Evolutionary conservation across 2,113 vertebrate genomes (phyloP), one percentile per base, ranked within the genome.

Genomic region (Saguinus imperator): DNA sequence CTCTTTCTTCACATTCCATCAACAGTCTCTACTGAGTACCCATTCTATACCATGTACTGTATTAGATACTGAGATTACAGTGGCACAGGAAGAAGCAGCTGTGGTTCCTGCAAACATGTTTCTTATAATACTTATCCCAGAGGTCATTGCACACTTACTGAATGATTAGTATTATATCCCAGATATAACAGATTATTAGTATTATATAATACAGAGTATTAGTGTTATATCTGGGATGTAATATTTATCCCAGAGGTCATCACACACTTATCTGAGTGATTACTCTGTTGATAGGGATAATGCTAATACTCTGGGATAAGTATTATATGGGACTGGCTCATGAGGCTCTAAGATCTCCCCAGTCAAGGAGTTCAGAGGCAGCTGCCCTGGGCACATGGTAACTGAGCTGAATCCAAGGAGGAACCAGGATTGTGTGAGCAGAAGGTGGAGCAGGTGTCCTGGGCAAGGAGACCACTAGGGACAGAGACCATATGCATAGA

Each of bases 241-340:
- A 52, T 52, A 52, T 14, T 52, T 52, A 52, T 52, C 50, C 50
- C 50, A 52, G 50, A 52, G 13, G 50, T 52, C 50, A 52, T 52
- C 50, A 2, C 50, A 5, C 50, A 52, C 3, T 52, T 16, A 52
- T 5, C 50, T 52, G 50, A 52, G 50, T 52, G 50, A 52, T 52
- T 52, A 52, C 50, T 16, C 50, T 52, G 50, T 16, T 52, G 50
- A 16, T 52, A 52, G 50, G 14, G 50, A 16, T 52, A 52, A 16
- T 16, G 14, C 50, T 52, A 52, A 52, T 52, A 52, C 50, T 52
- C 7, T 14, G 11, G 32, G 57, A 45, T 68, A 37, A 52, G 32
- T 79, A 1, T 52, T 72, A 5, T 21, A 1, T 9, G n/a, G 25
- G 21, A 45, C 16, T 9, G 45, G 3, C 45, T 21, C 0, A 0